These are phyloP conservation scores for Dolichomitus sp. DNA, from an alignment of 2,888 invertebrate genomes.

Conservation along the genomic window DNA sequence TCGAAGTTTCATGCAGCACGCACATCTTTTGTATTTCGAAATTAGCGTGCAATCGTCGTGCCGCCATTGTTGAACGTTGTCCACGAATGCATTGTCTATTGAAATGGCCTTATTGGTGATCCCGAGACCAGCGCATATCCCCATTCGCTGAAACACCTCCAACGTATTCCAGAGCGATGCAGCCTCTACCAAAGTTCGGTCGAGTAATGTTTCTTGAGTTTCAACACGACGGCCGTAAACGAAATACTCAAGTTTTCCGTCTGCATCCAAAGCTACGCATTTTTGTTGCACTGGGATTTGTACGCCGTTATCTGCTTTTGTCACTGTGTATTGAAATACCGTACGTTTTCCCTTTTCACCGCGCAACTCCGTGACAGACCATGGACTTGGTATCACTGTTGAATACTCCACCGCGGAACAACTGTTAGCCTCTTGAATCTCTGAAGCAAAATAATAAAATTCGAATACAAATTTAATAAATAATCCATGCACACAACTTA, in stretches of 20 bases:
- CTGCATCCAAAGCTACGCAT: constrained; percentile 25
- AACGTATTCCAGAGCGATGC: constrained; percentile 13
- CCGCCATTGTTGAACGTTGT: constrained; percentile 29
- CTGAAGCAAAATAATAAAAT: neutral
- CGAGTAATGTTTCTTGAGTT: neutral
- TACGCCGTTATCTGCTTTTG: neutral
- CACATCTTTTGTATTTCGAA: constrained; percentile 30
- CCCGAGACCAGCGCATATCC: constrained; percentile 17
- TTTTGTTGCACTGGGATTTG: constrained; percentile 18
- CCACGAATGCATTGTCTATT: constrained; percentile 6
- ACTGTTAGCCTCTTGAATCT: neutral
- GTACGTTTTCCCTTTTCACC: neutral
- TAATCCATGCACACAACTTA: neutral
- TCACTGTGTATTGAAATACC: constrained; percentile 11
- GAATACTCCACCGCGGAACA: neutral
- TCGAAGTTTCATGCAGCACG: constrained; percentile 21
- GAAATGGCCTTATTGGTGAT: neutral
- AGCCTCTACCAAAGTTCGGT: neutral
- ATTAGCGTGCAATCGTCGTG: constrained; percentile 17
- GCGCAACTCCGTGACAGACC: neutral
- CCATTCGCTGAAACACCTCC: constrained; percentile 15
- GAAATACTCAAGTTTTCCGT: constrained; percentile 17
- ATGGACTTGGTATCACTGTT: neutral
- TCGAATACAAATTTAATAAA: neutral
- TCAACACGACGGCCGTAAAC: constrained; percentile 28